Conservation (phyloP, 2,797 vertebrate genomes). For the Helarctos malayanus region DNA sequence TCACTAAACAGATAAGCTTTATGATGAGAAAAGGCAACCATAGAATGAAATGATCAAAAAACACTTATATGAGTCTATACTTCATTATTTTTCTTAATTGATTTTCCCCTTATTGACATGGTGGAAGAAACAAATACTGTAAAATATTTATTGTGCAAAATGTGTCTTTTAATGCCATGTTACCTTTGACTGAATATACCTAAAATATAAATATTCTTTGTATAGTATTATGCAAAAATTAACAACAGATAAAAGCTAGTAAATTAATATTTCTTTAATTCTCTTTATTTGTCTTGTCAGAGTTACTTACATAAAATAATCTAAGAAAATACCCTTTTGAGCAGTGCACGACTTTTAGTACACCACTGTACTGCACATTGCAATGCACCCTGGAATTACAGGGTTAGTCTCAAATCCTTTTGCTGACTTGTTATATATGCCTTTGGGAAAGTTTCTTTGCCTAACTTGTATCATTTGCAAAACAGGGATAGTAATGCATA, state of each 20-base stretch:
- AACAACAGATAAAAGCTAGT: background rate
- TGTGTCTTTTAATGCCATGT: background rate
- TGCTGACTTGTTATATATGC: background rate
- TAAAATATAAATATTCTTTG: background rate
- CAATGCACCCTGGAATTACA: background rate
- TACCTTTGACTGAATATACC: background rate
- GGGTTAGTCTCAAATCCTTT: background rate
- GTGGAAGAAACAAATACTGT: background rate
- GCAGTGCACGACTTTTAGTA: background rate
- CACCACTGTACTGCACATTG: accelerated
- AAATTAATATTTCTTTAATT: background rate
- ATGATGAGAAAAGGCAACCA: background rate
- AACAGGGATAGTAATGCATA: background rate
- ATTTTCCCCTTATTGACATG: background rate
- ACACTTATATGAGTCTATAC: background rate
- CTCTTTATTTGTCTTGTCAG: background rate
- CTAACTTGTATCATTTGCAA: background rate
- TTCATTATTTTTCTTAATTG: conserved; percentile 60
- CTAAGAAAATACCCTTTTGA: background rate
- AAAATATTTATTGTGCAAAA: conserved; percentile 16
- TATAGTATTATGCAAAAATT: background rate
- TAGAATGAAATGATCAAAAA: conserved; percentile 48
- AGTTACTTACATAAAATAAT: background rate
- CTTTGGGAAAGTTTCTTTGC: background rate
- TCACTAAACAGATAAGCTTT: background rate